Conservation (phyloP, 1,140 invertebrate species). For the Drosophila repleta region DNA sequence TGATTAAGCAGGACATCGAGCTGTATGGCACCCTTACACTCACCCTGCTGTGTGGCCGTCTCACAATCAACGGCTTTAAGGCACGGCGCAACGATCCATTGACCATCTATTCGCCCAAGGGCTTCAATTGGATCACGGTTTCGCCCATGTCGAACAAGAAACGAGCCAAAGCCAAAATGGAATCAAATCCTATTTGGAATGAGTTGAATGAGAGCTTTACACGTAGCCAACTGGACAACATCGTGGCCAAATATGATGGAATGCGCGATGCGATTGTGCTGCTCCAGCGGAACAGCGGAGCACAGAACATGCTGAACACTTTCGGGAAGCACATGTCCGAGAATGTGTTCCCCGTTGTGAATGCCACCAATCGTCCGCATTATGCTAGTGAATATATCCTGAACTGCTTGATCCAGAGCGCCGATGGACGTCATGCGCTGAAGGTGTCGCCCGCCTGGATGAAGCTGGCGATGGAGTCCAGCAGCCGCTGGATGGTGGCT, state of each 20-base stretch:
- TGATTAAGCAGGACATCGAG: constrained; percentile 55
- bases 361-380: constrained; percentile 55
- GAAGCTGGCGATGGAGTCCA: constrained; percentile 44
- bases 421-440: constrained; percentile 45
- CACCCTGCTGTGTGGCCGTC: constrained; percentile 46
- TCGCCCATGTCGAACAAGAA: constrained; percentile 33
- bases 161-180: constrained; percentile 1
- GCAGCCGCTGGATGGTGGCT: constrained; percentile 83
- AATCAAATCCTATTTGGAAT: constrained; percentile 13
- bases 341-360: constrained; percentile 82
- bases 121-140: constrained; percentile 52
- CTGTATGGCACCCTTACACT: constrained; percentile 57
- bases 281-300: constrained; percentile 58
- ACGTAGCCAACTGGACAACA: constrained; percentile 52
- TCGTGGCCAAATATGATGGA: constrained; percentile 46
- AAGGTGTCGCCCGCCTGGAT: constrained; percentile 75
- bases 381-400: constrained; percentile 65
- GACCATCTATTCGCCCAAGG: constrained; percentile 60
- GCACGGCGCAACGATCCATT: constrained; percentile 2
- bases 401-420: constrained; percentile 64
- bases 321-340: constrained; percentile 81
- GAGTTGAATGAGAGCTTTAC: constrained; percentile 51
- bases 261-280: constrained; percentile 66
- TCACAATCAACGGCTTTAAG: constrained; percentile 53
- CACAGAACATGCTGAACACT: constrained; percentile 45